phyloP scores from a whole-genome alignment of 2,113 vertebrate genomes.

The Lagenorhynchus albirostris region DNA sequence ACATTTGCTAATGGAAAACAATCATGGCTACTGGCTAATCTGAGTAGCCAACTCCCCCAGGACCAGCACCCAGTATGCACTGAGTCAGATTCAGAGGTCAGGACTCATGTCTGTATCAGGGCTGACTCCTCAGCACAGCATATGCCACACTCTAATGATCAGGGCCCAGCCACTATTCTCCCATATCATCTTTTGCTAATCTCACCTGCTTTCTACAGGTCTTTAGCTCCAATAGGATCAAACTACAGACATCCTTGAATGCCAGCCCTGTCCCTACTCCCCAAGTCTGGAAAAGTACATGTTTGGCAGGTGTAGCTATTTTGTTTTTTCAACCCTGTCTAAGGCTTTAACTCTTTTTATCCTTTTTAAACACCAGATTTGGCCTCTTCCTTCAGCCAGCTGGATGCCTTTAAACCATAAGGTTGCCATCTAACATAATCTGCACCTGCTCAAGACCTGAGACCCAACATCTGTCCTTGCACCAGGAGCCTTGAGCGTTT shows the following conservation, averaged over 20 bases:
- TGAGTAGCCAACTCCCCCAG: background rate
- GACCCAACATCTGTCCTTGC: background rate
- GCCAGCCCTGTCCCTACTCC: rapidly evolving
- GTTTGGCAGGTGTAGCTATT: background rate
- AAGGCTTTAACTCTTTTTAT: background rate
- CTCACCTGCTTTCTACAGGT: background rate
- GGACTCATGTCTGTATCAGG: background rate
- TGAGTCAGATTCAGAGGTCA: background rate
- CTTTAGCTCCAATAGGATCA: background rate
- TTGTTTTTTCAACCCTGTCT: background rate
- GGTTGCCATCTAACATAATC: background rate
- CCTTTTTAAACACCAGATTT: background rate
- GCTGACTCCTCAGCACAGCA: background rate
- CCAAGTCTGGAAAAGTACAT: background rate
- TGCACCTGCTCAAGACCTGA: background rate
- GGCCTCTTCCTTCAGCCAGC: background rate
- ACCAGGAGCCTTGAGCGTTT: background rate
- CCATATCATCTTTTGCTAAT: background rate
- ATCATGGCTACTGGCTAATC: slow-evolving; percentile 22
- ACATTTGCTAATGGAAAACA: slow-evolving; percentile 44
- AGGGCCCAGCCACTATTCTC: rapidly evolving
- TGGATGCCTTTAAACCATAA: background rate
- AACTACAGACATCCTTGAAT: background rate
- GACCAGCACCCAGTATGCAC: too few relatives aligned
- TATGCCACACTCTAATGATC: background rate